These are phyloP conservation scores for Priocnemis perturbator DNA, from an alignment of 2,888 invertebrate species.

Conservation along the genomic window DNA sequence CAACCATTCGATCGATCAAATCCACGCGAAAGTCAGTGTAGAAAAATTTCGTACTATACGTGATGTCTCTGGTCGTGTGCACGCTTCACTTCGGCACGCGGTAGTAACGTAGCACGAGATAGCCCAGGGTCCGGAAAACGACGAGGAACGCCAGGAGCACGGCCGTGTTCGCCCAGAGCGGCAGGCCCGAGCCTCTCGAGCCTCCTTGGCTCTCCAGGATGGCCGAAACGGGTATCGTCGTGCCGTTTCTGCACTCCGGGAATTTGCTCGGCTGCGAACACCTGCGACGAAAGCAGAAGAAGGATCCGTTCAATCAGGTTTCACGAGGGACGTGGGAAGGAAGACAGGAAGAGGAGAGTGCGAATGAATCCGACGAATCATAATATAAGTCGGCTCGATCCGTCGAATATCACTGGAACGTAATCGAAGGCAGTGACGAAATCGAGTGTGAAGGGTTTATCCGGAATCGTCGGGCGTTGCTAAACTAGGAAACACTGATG, in stretches of 20 bases:
- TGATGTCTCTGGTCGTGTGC: not conserved
- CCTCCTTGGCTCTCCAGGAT: slow-evolving; percentile 83
- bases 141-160: slow-evolving; percentile 83
- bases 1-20: slow-evolving; percentile 24
- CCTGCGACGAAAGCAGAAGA: slow-evolving; percentile 72
- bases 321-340: too few species aligned
- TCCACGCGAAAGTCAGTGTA: slow-evolving; percentile 51
- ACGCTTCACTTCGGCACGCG: slow-evolving; percentile 80
- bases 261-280: slow-evolving; percentile 83
- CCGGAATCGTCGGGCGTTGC: too few species aligned
- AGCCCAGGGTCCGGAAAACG: slow-evolving; percentile 84
- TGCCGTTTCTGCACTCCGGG: slow-evolving; percentile 79
- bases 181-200: slow-evolving; percentile 76
- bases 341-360: too few species aligned
- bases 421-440: too few species aligned
- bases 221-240: slow-evolving; percentile 81
- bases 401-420: too few species aligned
- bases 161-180: slow-evolving; percentile 85
- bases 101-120: slow-evolving; percentile 84
- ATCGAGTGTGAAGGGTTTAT: too few species aligned
- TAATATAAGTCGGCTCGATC: too few species aligned
- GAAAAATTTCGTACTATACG: slow-evolving; percentile 37
- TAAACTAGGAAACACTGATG: too few species aligned
- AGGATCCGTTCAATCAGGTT: too few species aligned
- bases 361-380: too few species aligned